These are phyloP conservation scores for Notolabrus celidotus DNA, from an alignment of 2,797 vertebrate genomes.

Conservation along the genomic window DNA sequence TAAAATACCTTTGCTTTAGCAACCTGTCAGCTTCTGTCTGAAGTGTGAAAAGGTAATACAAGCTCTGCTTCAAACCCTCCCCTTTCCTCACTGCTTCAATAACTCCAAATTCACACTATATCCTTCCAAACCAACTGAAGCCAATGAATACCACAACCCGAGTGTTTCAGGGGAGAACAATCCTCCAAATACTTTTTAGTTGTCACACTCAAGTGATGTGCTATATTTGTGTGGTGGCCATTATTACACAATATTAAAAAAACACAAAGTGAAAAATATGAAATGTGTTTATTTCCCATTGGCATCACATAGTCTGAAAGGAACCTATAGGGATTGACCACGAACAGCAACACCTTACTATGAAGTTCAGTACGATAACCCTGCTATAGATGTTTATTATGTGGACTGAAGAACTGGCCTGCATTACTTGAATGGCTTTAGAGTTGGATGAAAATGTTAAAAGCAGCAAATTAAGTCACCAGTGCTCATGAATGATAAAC, in stretches of 20 bases:
- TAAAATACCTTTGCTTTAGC: constrained; percentile 79
- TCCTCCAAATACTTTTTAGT: constrained; percentile 14
- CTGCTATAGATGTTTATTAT: neutral
- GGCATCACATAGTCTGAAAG: constrained; percentile 19
- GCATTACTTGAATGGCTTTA: neutral
- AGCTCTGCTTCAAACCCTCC: constrained; percentile 40
- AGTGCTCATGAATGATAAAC: too few species aligned
- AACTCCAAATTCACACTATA: constrained; percentile 58
- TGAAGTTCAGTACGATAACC: neutral
- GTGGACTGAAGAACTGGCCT: neutral
- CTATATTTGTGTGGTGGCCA: constrained; percentile 14
- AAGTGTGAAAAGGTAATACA: constrained; percentile 81
- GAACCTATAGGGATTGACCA: constrained; percentile 2
- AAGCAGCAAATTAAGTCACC: too few species aligned
- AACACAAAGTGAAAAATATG: constrained; percentile 12
- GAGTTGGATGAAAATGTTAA: neutral
- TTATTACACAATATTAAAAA: constrained; percentile 26
- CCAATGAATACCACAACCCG: constrained; percentile 19
- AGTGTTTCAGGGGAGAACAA: constrained; percentile 39
- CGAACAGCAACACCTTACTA: neutral
- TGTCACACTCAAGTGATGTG: constrained; percentile 11
- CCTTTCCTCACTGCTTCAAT: constrained; percentile 15
- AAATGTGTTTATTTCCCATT: constrained; percentile 52
- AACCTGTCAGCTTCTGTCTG: constrained; percentile 74
- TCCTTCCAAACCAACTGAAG: constrained; percentile 24